Base-by-base conservation (phyloP, 2,113 vertebrate species). In the Heloderma charlesbogerti region DNA sequence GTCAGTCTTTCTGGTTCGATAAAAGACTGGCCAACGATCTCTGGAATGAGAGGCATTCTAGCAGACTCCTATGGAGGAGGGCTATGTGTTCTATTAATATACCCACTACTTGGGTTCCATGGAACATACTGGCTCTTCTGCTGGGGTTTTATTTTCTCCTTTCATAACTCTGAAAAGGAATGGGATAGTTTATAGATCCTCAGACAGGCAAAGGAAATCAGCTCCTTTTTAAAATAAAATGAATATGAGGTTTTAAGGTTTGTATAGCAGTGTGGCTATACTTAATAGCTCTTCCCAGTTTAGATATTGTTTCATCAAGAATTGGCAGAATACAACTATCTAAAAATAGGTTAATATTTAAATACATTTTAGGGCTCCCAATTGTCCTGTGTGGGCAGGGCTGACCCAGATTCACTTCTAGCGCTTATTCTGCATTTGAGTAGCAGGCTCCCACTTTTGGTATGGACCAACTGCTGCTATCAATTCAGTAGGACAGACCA, bases 1-100 rank as follows among this genome's bases (percentile, higher is more conserved):
- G 95, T 97, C 97, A 97, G 90, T 93, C 90, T 95, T 96, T 96
- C 96, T 97, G 97, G 96, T 97, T 97, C 92, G 96, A 96, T 96
- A 96, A 96, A 95, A 95, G 88, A 90, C 93, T 91, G 84, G 89
- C 94, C 94, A 96, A 94, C 94, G 92, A 92, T 96, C 88, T 93
- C 93, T 89, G 96, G 95, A 95, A 96, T 96, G 95, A 96, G 80
- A 29, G 63, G 93, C 93, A 96, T 94, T 97, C 93, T 92, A 94
- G 94, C 92, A 94, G 93, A 91, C 66, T 94, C 92, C 92, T 92
- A 45, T 18, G 90, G 94, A 13, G 1, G 90, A 94, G 85, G 87
- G 93, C 88, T 0, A 78, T 77, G 88, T 71, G 90, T 88, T 90
- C 96, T 97, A 97, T 97, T 97, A 97, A 97, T 96, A 96, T 0